Conservation (phyloP, 2,888 invertebrate species). For the Beris chalybata region DNA sequence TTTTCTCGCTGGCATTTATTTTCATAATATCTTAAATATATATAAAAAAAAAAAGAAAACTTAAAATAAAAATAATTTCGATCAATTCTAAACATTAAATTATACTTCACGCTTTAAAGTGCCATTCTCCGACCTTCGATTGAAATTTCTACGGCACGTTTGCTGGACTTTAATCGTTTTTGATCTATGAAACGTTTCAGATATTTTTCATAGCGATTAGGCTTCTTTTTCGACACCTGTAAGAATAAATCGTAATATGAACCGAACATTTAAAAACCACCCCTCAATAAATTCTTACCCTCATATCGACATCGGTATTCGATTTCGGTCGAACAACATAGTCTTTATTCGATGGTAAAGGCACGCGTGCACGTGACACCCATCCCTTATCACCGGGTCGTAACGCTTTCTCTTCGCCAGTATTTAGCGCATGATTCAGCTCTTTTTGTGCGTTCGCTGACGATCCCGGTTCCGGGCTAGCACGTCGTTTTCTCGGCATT, state of each 20-base stretch:
- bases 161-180: conserved; percentile 75
- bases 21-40: conserved; percentile 13
- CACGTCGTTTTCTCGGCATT: conserved; percentile 61
- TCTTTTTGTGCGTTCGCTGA: conserved; percentile 52
- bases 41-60: conserved; percentile 1
- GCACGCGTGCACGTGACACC: conserved; percentile 93
- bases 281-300: conserved; percentile 58
- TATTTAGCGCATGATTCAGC: conserved; percentile 64
- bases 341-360: conserved; percentile 92
- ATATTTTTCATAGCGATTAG: conserved; percentile 89
- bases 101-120: conserved; percentile 61
- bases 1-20: conserved; percentile 30
- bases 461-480: conserved; percentile 54
- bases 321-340: conserved; percentile 94
- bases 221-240: conserved; percentile 77
- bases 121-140: conserved; percentile 97
- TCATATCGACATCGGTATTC: conserved; percentile 85
- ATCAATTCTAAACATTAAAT: conserved; percentile 4
- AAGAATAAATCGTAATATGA: conserved; percentile 40
- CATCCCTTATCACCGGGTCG: conserved; percentile 95
- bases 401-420: conserved; percentile 66
- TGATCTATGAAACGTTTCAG: conserved; percentile 87
- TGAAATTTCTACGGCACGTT: conserved; percentile 90
- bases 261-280: conserved; percentile 25
- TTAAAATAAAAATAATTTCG: conserved; percentile 13